Base-by-base conservation (phyloP, 2,113 vertebrate species). In the Theropithecus gelada region DNA sequence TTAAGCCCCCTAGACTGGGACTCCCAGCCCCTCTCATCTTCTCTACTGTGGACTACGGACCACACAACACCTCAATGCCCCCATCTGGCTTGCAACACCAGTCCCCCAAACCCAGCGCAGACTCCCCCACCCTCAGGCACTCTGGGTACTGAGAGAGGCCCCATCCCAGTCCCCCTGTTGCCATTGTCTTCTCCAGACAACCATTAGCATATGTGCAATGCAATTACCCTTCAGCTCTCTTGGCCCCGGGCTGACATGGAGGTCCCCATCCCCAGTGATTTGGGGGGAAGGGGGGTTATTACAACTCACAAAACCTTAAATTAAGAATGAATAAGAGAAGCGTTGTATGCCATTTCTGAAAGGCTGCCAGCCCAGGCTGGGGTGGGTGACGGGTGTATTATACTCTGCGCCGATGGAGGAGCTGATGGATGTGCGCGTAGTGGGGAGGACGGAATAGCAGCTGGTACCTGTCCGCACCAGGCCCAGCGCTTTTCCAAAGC, bases 271-370 rank as follows among this genome's bases (percentile, higher is more conserved):
- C 97, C 94, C 88, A 30, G 95, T 94, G 97, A 98, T 96, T 85
- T 92, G 90, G 97, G 97, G 97, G 96, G 68, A 84, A 97, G 81
- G 95, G 89, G 93, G 94, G 88, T 97, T 95, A 98, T 98, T 98
- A 97, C 95, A 88, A 96, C 48, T 92, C 81, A 84, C 93, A 94
- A 97, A 98, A 90, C 97, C 97, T 95, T 96, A 97, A 94, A 98
- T 97, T 97, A 98, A 93, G 90, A 97, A 70, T 91, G 98, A 97
- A 97, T 84, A 96, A 93, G 94, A 92, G 92, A 70, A 87, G 93
- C 38, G 30, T 90, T 52, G 92, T 95, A 78, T 73, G 96, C 87
- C 92, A 92, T 95, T 94, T 59, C 89, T 84, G 97, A 98, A 90
- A 96, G 96, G 88, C 96, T 95, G 98, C 96, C 96, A 95, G 92